Evolutionary conservation across 2,888 invertebrate species (phyloP).

Genomic region (Caenorhabditis sp.): DNA sequence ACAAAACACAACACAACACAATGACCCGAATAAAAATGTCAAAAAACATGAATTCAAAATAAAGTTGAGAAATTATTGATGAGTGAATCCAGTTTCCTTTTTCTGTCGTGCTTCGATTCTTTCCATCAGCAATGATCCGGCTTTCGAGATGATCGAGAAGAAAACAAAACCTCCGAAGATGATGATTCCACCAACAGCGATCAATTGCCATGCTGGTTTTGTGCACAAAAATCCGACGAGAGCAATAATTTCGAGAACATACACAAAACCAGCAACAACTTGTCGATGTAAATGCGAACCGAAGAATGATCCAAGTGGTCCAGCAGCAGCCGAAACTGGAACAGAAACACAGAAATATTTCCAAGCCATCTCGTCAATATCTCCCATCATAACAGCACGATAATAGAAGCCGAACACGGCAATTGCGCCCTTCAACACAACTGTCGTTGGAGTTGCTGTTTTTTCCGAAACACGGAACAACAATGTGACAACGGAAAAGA

Average conservation of each 20-base stretch:
- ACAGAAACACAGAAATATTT: conserved; percentile 54
- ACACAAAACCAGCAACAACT: conserved; percentile 58
- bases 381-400: conserved; percentile 61
- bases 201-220: conserved; percentile 48
- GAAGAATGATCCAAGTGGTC: conserved; percentile 62
- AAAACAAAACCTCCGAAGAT: conserved; percentile 45
- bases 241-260: conserved; percentile 55
- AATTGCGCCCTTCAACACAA: conserved; percentile 69
- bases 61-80: neutral
- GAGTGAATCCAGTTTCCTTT: conserved; percentile 11
- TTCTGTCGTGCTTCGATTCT: conserved; percentile 32
- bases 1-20: neutral
- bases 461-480: conserved; percentile 68
- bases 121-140: conserved; percentile 42
- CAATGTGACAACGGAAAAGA: conserved; percentile 66
- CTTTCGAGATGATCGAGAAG: conserved; percentile 48
- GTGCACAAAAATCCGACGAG: conserved; percentile 60
- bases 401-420: conserved; percentile 65
- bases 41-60: neutral
- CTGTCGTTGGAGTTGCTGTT: conserved; percentile 70
- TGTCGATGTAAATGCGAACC: conserved; percentile 66
- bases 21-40: neutral
- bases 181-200: conserved; percentile 45
- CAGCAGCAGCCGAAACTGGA: conserved; percentile 58
- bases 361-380: conserved; percentile 57